These are phyloP conservation scores for Chiloscyllium plagiosum DNA, from an alignment of 2,113 vertebrate species.

Conservation along the genomic window DNA sequence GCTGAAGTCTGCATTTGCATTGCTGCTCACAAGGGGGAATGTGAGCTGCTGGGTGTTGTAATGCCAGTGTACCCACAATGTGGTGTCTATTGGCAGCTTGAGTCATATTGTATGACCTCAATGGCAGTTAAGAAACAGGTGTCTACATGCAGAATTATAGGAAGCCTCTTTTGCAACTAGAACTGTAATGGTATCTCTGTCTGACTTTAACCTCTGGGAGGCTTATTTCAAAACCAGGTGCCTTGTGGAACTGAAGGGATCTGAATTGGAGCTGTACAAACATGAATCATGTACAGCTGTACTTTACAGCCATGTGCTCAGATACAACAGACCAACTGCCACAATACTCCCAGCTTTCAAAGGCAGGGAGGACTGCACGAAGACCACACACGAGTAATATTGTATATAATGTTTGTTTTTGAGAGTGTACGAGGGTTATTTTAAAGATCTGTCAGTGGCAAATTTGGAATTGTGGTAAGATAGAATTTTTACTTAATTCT, in stretches of 20 bases:
- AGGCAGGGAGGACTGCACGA: neutral
- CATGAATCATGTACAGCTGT: conserved; percentile 46
- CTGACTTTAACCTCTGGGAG: conserved; percentile 36
- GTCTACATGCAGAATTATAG: conserved; percentile 25
- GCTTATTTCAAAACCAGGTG: conserved; percentile 37
- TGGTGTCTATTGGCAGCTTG: conserved; percentile 31
- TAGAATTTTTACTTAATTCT: neutral
- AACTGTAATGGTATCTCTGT: neutral
- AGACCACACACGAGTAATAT: conserved; percentile 8
- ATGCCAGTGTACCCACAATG: conserved; percentile 28
- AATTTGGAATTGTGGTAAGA: neutral
- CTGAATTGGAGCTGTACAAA: conserved; percentile 41
- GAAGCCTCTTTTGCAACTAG: neutral
- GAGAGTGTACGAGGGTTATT: neutral
- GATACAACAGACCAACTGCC: neutral
- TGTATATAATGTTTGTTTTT: neutral
- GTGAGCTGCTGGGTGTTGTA: conserved; percentile 41
- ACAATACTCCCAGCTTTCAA: conserved; percentile 15
- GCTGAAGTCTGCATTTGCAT: neutral
- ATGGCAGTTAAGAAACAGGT: conserved; percentile 43
- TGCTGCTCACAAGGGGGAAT: conserved; percentile 38
- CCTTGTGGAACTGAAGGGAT: conserved; percentile 28
- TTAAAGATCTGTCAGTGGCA: neutral
- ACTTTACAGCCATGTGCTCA: conserved; percentile 40
- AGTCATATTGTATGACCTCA: conserved; percentile 43